A percentile compares a stretch with the other conserved stretches of the same genome.
Evolutionary conservation across 2,888 invertebrate genomes (phyloP).

Genomic region (Latheticus oryzae): DNA sequence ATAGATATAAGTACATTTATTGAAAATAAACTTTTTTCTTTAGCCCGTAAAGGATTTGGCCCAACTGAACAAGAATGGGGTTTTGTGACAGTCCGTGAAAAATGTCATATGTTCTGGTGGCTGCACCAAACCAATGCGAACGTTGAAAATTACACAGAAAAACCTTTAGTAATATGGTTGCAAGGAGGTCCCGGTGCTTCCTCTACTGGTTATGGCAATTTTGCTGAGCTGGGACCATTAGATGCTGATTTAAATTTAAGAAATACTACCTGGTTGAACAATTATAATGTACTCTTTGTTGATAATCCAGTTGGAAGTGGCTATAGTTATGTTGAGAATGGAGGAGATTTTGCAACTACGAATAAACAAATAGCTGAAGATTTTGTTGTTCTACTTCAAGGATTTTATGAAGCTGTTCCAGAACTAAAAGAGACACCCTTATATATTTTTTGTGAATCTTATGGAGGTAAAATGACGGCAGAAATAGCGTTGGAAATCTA

Average conservation of each 20-base stretch:
- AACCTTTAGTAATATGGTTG: constrained; percentile 87
- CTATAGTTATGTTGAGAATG: constrained; percentile 77
- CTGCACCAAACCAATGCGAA: constrained; percentile 77
- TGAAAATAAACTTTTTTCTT: constrained; percentile 42
- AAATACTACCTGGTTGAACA: constrained; percentile 69
- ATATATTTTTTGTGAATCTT: constrained; percentile 90
- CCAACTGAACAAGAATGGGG: constrained; percentile 72
- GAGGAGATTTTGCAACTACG: constrained; percentile 66
- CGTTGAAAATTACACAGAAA: constrained; percentile 70
- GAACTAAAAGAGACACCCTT: constrained; percentile 80
- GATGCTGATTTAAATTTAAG: constrained; percentile 64
- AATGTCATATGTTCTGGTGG: constrained; percentile 75
- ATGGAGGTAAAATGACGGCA: constrained; percentile 93
- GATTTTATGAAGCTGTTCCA: constrained; percentile 75
- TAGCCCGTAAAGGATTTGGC: constrained; percentile 64
- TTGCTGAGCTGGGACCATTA: constrained; percentile 63
- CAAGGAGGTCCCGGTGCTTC: constrained; percentile 85
- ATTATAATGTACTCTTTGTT: constrained; percentile 81
- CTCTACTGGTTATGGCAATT: constrained; percentile 77
- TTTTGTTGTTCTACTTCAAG: constrained; percentile 77
- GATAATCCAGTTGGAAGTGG: constrained; percentile 94
- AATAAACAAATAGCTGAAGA: constrained; percentile 80
- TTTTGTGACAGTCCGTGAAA: constrained; percentile 68
- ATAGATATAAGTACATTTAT: no score
- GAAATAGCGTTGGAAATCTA: constrained; percentile 78